These are phyloP conservation scores for Callionymus lyra DNA, from an alignment of 2,113 vertebrate species.

Conservation along the genomic window DNA sequence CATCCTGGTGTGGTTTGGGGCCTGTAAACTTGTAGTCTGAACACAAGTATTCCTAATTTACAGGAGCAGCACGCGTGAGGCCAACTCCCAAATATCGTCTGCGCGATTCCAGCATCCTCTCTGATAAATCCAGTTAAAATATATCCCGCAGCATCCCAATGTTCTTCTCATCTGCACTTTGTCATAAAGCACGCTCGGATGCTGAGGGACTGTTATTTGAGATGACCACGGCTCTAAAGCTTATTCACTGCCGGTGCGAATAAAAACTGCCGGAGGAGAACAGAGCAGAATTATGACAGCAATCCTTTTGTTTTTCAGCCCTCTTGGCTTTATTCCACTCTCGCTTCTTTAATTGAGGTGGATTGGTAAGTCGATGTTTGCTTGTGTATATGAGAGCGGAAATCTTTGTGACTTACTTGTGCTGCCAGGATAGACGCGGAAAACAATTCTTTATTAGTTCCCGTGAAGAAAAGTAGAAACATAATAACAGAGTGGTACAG, in stretches of 20 bases:
- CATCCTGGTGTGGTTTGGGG: constrained; percentile 53
- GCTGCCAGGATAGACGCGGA: no score
- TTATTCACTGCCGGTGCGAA: constrained; percentile 52
- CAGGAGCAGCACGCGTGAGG: constrained; percentile 10
- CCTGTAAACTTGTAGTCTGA: constrained; percentile 43
- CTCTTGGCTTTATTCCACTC: no score
- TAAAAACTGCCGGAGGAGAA: constrained; percentile 59
- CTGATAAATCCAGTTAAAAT: constrained; percentile 9
- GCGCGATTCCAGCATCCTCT: neutral
- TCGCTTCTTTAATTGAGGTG: no score
- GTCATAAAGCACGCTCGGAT: constrained; percentile 47
- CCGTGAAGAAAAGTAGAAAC: no score
- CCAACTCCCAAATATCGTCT: neutral
- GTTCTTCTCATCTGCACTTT: constrained; percentile 41
- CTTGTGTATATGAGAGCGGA: no score
- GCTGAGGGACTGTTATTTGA: constrained; percentile 56
- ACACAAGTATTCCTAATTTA: constrained; percentile 47
- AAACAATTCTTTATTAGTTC: no score
- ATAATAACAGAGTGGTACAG: no score
- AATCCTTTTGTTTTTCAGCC: constrained; percentile 49
- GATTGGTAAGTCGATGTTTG: no score
- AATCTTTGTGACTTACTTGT: no score
- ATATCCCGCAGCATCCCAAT: constrained; percentile 36
- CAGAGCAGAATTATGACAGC: constrained; percentile 54
- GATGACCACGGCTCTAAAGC: constrained; percentile 47